Percentiles rank a stretch among this genome's conserved stretches.
Evolutionary conservation across 2,113 vertebrate genomes (phyloP).

Genomic region (Carlito syrichta): DNA sequence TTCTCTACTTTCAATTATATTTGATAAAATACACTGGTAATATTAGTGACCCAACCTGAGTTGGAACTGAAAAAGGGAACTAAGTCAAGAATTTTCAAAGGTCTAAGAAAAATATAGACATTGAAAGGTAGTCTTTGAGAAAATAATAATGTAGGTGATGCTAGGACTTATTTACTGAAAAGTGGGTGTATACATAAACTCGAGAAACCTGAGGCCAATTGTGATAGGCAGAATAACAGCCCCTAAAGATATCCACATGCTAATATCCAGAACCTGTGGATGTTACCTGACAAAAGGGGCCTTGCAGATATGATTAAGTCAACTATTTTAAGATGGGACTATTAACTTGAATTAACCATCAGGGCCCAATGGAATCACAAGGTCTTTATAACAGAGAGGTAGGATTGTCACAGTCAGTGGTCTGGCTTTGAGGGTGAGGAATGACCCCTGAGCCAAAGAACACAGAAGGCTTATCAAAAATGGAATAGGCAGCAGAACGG

Average conservation of each 20-base stretch:
- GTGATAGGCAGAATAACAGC: neutral
- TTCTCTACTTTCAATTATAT: neutral
- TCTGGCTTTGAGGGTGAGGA: neutral
- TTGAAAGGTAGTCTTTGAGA: neutral
- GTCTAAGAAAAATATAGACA: neutral
- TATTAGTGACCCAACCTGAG: neutral
- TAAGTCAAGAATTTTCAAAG: neutral
- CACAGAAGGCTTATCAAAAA: fast-evolving
- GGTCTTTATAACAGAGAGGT: neutral
- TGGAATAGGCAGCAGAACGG: neutral
- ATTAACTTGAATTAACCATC: neutral
- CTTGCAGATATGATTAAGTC: neutral
- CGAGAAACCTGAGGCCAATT: neutral
- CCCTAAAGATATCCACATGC: neutral
- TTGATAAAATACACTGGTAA: neutral
- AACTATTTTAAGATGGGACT: neutral
- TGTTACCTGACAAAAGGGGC: neutral
- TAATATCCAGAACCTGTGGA: neutral
- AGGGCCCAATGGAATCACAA: neutral
- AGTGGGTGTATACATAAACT: neutral
- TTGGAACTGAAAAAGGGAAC: neutral
- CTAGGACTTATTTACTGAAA: neutral
- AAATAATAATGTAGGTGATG: neutral
- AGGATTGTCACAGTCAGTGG: neutral
- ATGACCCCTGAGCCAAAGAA: neutral